These are phyloP conservation scores for Mirza zaza DNA, from an alignment of 2,113 vertebrate species.

Conservation along the genomic window DNA sequence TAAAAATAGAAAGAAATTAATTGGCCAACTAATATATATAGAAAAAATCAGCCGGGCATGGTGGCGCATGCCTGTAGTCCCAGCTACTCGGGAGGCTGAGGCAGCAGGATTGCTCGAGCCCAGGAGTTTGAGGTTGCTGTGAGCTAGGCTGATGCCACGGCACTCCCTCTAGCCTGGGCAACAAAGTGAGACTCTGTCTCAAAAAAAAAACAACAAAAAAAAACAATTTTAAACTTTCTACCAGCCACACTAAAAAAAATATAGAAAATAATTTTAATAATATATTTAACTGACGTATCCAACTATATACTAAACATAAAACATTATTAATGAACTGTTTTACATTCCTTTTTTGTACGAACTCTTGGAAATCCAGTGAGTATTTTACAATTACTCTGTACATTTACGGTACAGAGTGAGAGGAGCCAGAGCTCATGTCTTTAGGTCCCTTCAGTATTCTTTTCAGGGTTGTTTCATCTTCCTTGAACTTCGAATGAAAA, in stretches of 20 bases:
- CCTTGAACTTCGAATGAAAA: neutral
- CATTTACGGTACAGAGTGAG: neutral
- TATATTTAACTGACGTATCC: neutral
- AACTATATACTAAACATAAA: neutral
- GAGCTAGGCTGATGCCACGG: too few species aligned
- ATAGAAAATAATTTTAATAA: neutral
- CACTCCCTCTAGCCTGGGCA: too few species aligned
- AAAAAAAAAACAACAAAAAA: too few species aligned
- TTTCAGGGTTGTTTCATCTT: neutral
- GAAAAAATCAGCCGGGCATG: too few species aligned
- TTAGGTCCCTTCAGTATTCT: neutral
- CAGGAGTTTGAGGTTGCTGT: too few species aligned
- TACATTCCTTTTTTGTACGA: neutral
- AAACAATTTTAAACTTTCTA: neutral
- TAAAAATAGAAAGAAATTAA: too few species aligned
- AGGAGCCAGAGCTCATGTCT: neutral
- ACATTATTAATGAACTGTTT: neutral
- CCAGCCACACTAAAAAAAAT: neutral
- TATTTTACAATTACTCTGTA: accelerated
- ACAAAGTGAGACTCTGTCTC: too few species aligned
- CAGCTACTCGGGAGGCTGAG: too few species aligned
- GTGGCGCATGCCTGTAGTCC: too few species aligned
- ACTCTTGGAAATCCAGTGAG: neutral
- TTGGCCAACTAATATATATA: too few species aligned
- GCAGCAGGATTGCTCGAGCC: too few species aligned